A percentile compares a stretch with the other conserved stretches of the same genome.
Conservation (phyloP, 2,113 vertebrate species). For the Amblyornis subalaris region DNA sequence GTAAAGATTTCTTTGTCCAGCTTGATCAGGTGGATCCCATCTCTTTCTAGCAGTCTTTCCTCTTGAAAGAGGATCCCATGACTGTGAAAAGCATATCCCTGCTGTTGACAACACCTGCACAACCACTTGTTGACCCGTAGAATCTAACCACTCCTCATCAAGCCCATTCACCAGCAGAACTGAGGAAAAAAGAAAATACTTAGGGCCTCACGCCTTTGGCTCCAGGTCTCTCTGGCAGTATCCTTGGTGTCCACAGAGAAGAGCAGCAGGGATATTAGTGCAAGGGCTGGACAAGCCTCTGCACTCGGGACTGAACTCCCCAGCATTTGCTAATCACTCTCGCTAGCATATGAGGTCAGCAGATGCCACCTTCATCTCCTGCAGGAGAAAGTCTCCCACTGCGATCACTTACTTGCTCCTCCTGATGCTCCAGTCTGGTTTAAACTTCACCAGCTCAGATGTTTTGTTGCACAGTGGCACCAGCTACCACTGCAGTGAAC, state of each 20-base stretch:
- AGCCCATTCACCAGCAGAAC: not conserved
- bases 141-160: not conserved
- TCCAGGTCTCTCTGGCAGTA: not conserved
- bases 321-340: not conserved
- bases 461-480: not conserved
- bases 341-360: not conserved
- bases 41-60: not conserved
- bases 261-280: not conserved
- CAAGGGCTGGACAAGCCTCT: not conserved
- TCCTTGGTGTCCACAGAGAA: not conserved
- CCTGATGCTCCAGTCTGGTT: not conserved
- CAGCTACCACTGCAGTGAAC: not conserved
- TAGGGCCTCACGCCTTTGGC: not conserved
- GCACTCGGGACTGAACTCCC: not conserved
- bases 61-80: not conserved
- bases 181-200: not conserved
- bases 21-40: not conserved
- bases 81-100: not conserved
- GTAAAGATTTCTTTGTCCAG: not conserved
- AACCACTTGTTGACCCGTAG: not conserved
- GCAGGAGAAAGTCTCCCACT: not conserved
- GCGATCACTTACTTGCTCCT: not conserved
- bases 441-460: not conserved
- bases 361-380: fast-evolving
- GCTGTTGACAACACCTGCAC: not conserved